Percentiles rank a stretch among this genome's conserved stretches.
phyloP scores from a whole-genome alignment of 2,113 vertebrate genomes.

The Brachyistius frenatus region DNA sequence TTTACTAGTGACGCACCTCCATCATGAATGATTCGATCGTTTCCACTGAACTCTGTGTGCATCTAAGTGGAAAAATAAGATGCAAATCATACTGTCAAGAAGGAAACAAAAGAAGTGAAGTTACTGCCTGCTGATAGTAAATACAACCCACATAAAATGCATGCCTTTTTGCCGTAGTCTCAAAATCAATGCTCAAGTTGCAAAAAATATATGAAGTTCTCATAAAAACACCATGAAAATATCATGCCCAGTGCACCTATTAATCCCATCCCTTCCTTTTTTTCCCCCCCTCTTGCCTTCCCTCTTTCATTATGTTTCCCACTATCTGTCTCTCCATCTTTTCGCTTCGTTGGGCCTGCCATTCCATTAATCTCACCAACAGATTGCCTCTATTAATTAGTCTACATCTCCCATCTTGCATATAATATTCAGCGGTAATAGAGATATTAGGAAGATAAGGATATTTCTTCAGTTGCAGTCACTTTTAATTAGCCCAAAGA shows the following conservation, averaged over 20 bases:
- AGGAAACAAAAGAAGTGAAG: conserved; percentile 29
- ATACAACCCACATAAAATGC: conserved; percentile 21
- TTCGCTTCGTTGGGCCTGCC: conserved; percentile 55
- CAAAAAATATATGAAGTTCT: conserved; percentile 6
- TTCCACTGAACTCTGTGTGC: conserved; percentile 22
- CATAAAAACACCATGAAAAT: not conserved
- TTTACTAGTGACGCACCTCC: not conserved
- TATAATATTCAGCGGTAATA: conserved; percentile 76
- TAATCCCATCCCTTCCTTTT: conserved; percentile 3
- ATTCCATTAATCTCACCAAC: conserved; percentile 74
- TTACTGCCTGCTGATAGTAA: conserved; percentile 15
- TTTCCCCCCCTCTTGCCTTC: conserved; percentile 5
- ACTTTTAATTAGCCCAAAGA: conserved; percentile 74
- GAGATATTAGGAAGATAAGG: conserved; percentile 75
- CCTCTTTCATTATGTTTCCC: conserved; percentile 53
- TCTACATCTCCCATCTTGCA: conserved; percentile 68
- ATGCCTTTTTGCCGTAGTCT: not conserved
- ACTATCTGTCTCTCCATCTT: conserved; percentile 65
- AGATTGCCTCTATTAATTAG: conserved; percentile 80
- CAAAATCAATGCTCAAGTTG: conserved; percentile 7
- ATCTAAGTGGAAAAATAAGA: conserved; percentile 12
- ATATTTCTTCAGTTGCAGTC: conserved; percentile 62
- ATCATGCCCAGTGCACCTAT: conserved; percentile 7
- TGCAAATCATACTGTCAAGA: conserved; percentile 24
- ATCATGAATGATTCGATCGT: conserved; percentile 11